A percentile compares a stretch with the other conserved stretches of the same genome.
These are phyloP conservation scores for roundworm (Caenorhabditis elegans) DNA, from an alignment of 1,140 invertebrate genomes.

Conservation along the genomic window DNA sequence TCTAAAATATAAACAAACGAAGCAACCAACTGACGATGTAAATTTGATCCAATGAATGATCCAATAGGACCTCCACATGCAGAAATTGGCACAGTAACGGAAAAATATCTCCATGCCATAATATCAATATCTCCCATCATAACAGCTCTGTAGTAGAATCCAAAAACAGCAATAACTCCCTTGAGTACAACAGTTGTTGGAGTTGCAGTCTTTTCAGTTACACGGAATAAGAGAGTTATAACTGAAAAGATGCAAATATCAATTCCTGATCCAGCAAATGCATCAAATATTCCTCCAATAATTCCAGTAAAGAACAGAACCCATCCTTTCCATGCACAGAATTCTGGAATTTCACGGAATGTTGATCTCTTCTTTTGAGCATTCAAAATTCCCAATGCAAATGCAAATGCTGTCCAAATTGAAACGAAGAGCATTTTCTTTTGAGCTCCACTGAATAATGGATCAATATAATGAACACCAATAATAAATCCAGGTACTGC, in stretches of 20 bases:
- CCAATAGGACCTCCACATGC: constrained; percentile 62
- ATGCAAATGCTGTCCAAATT: constrained; percentile 64
- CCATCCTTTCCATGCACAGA: constrained; percentile 52
- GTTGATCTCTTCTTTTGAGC: constrained; percentile 55
- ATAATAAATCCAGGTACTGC: constrained; percentile 55
- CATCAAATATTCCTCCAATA: constrained; percentile 61
- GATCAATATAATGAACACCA: constrained; percentile 53
- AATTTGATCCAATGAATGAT: constrained; percentile 63
- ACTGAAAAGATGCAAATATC: constrained; percentile 61
- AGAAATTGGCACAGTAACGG: constrained; percentile 61
- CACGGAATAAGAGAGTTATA: constrained; percentile 62
- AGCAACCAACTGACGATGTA: constrained; percentile 63
- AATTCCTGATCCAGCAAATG: constrained; percentile 60
- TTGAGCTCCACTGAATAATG: constrained; percentile 40
- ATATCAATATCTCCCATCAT: constrained; percentile 61
- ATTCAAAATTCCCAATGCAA: constrained; percentile 58
- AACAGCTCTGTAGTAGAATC: constrained; percentile 62
- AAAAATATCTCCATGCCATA: constrained; percentile 62
- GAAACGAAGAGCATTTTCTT: constrained; percentile 64
- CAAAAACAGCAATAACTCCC: constrained; percentile 57
- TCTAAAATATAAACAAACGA: constrained; percentile 61
- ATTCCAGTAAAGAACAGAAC: constrained; percentile 56
- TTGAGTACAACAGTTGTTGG: constrained; percentile 38
- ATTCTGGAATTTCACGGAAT: constrained; percentile 52
- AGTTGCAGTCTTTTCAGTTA: constrained; percentile 60